These are phyloP conservation scores for Pygathrix nemaeus DNA, from an alignment of 2,113 vertebrate genomes.

Conservation along the genomic window DNA sequence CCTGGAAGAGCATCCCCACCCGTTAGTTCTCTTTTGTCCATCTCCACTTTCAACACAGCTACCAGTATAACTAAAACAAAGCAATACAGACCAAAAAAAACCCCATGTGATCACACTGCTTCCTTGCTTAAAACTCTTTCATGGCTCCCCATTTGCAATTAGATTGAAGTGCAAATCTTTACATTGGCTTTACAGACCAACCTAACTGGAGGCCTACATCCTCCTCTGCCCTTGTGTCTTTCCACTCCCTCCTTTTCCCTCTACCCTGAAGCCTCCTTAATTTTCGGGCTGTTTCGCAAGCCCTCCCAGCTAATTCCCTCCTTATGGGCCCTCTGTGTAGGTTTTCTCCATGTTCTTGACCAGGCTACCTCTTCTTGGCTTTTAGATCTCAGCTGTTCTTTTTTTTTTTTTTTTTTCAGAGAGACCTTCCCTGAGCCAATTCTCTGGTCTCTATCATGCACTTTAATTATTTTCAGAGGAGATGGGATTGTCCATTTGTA, in stretches of 20 bases:
- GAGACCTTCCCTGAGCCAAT: not conserved
- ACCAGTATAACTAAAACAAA: not conserved
- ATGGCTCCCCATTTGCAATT: not conserved
- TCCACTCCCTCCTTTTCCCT: too few relatives aligned
- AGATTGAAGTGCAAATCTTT: not conserved
- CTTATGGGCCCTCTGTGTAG: not conserved
- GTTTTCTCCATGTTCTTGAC: not conserved
- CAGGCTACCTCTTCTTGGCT: not conserved
- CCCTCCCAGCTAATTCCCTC: not conserved
- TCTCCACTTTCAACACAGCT: not conserved
- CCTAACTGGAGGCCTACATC: not conserved
- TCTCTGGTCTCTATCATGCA: not conserved
- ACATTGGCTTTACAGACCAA: not conserved
- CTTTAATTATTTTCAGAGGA: not conserved
- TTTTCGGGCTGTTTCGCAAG: not conserved
- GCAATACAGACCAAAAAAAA: not conserved
- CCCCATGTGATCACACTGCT: fast-evolving
- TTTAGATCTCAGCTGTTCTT: not conserved
- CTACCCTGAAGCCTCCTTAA: not conserved
- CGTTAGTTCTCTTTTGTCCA: not conserved
- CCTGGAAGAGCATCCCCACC: not conserved
- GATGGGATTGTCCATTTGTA: not conserved
- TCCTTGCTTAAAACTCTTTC: not conserved
- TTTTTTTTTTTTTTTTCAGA: not conserved
- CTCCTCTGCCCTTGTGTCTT: not conserved